Base-by-base conservation (phyloP, 2,797 vertebrate genomes). In the Eulemur coronatus region DNA sequence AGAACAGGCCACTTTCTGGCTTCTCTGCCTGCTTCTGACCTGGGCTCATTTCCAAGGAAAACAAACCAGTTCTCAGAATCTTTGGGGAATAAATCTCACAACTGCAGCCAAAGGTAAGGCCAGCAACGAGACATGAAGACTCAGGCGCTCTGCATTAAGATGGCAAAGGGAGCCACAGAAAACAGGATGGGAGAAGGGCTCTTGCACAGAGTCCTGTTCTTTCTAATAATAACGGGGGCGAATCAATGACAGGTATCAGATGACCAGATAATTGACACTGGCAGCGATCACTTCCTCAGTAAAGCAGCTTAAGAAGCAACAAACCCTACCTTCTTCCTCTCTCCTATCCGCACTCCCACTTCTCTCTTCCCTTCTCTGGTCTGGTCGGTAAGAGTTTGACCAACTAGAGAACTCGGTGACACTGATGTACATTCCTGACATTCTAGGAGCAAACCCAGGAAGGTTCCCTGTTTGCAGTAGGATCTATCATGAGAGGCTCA, bases 1-100 rank as follows among this genome's bases (percentile, higher is more conserved):
- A 94, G 11, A 80, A 94, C 4, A 90, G 24, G 24, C 22, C 46
- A 43, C 12, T 57, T 88, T 38, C 38, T 89, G 35, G 46, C 33
- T 91, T 87, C 41, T 79, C 38, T 6, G 89, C 50, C 72, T 92
- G 50, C 65, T 91, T 92, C 78, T 78, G 79, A 52, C 12, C 55
- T 7, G 5, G 30, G 41, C 48, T 95, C 35, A 67, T 72, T 93
- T 72, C 55, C 93, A 88, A 92, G 78, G 67, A 92, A 22, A 94
- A 89, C 50, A 76, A 84, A 80, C 9, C 15, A 78, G 87, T 81
- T 95, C 46, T 69, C 75, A 86, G 0, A 70, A 28, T 20, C 76
- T 96, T 59, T 82, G 48, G 48, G 55, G 30, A 94, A 12, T 50
- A 81, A 95, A 57, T 57, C 55, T 92, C 24, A 69, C 8, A 96